Percentiles rank a stretch among this genome's conserved stretches.
These are phyloP conservation scores for Callipepla californica DNA, from an alignment of 2,113 vertebrate species.

Conservation along the genomic window DNA sequence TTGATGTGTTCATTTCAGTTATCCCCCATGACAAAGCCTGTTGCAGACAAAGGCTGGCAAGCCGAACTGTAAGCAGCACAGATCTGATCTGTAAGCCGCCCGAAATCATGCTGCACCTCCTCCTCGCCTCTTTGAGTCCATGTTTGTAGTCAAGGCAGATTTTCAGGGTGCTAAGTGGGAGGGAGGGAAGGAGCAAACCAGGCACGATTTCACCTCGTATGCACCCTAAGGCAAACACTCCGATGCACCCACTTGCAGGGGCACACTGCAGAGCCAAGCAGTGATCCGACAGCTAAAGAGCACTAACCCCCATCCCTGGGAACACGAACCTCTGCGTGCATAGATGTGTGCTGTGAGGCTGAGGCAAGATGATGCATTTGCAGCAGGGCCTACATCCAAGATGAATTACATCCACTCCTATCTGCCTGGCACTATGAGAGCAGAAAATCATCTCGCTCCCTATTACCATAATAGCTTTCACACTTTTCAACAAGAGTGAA, in stretches of 20 bases:
- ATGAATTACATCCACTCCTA: conserved; percentile 30
- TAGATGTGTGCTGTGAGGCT: neutral
- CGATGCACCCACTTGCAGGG: neutral
- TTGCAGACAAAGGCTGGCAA: neutral
- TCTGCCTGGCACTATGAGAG: conserved; percentile 4
- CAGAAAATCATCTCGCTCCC: conserved; percentile 33
- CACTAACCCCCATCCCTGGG: neutral
- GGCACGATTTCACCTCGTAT: neutral
- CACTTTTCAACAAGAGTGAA: conserved; percentile 37
- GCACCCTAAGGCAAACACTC: rapidly evolving
- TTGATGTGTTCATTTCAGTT: neutral
- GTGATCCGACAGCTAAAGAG: neutral
- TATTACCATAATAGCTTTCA: conserved; percentile 61
- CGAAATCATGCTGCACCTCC: neutral
- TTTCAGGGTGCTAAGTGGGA: neutral
- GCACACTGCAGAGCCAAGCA: rapidly evolving
- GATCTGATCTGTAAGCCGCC: neutral
- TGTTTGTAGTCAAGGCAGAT: neutral
- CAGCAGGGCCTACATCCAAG: conserved; percentile 31
- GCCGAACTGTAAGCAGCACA: neutral
- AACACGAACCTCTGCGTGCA: neutral
- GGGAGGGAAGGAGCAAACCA: neutral
- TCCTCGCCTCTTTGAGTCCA: neutral
- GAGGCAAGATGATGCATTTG: neutral
- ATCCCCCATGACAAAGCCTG: conserved; percentile 14